Conservation (phyloP, 2,888 invertebrate species). For the Plutella xylostella region DNA sequence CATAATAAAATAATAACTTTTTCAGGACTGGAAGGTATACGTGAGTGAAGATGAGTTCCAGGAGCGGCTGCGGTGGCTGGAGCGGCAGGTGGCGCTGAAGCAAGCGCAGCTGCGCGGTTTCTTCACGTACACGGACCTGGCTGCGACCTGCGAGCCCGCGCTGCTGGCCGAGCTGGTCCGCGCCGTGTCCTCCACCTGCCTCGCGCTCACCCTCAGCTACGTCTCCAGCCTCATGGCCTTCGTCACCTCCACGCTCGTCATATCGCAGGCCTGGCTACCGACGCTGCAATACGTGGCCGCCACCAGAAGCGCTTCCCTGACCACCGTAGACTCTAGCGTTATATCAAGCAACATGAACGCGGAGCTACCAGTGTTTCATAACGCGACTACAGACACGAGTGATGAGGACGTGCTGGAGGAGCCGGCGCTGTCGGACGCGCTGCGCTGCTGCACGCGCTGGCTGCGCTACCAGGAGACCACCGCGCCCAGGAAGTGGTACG, state of each 20-base stretch:
- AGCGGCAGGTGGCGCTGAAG: constrained; percentile 77
- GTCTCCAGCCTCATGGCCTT: constrained; percentile 71
- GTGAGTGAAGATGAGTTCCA: constrained; percentile 83
- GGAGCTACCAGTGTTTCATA: neutral
- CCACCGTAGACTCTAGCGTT: constrained; percentile 15
- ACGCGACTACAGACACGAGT: neutral
- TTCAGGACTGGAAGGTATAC: constrained; percentile 88
- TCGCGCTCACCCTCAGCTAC: constrained; percentile 72
- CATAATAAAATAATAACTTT: constrained; percentile 16
- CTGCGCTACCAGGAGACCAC: constrained; percentile 24
- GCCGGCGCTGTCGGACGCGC: constrained; percentile 11
- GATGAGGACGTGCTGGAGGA: neutral
- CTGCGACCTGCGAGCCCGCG: constrained; percentile 59
- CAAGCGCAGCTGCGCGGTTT: constrained; percentile 81
- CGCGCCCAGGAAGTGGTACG: constrained; percentile 25
- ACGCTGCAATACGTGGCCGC: constrained; percentile 18
- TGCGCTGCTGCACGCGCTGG: constrained; percentile 43
- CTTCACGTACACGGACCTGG: constrained; percentile 86
- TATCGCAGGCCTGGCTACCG: constrained; percentile 27
- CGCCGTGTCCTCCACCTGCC: constrained; percentile 60
- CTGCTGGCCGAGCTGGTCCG: constrained; percentile 59
- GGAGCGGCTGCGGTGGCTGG: constrained; percentile 75
- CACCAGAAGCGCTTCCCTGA: constrained; percentile 20
- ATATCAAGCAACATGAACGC: neutral
- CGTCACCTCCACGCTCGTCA: constrained; percentile 65